phyloP scores from a whole-genome alignment of 2,888 invertebrate species.

The Pterostichus niger region DNA sequence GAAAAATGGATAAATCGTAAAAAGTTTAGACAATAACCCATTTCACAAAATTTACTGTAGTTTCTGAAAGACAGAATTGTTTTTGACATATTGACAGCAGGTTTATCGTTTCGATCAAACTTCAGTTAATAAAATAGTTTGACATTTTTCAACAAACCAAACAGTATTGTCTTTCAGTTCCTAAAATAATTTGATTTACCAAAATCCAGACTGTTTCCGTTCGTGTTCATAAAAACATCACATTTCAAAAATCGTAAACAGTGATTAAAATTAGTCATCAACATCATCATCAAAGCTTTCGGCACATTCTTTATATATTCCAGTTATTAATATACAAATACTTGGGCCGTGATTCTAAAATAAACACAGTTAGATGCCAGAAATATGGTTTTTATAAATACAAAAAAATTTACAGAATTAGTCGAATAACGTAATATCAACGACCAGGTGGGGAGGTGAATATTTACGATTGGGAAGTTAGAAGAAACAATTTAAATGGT shows the following conservation, averaged over 20 bases:
- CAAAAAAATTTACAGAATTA: slow-evolving; percentile 19
- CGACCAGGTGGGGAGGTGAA: slow-evolving; percentile 21
- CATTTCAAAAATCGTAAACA: no score
- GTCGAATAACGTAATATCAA: background rate
- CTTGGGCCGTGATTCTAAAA: slow-evolving; percentile 9
- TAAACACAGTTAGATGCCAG: slow-evolving; percentile 40
- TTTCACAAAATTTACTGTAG: slow-evolving; percentile 9
- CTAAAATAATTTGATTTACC: slow-evolving; percentile 3
- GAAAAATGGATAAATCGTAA: no score
- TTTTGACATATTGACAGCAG: background rate
- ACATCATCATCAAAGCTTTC: background rate
- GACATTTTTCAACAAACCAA: slow-evolving; percentile 12
- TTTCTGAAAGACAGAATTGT: slow-evolving; percentile 3
- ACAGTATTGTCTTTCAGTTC: slow-evolving; percentile 5
- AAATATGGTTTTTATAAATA: slow-evolving; percentile 33
- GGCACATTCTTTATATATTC: slow-evolving; percentile 12
- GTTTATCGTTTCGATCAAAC: slow-evolving; percentile 17
- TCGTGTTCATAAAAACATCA: no score
- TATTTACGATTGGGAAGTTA: slow-evolving; percentile 21
- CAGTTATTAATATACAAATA: slow-evolving; percentile 35
- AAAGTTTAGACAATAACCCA: background rate
- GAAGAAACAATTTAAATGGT: slow-evolving; percentile 53
- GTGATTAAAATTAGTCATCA: slow-evolving; percentile 7
- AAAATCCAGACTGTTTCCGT: no score
- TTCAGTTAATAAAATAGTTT: slow-evolving; percentile 23